These are phyloP conservation scores for Mallotus villosus DNA, from an alignment of 2,797 vertebrate genomes.

Conservation along the genomic window DNA sequence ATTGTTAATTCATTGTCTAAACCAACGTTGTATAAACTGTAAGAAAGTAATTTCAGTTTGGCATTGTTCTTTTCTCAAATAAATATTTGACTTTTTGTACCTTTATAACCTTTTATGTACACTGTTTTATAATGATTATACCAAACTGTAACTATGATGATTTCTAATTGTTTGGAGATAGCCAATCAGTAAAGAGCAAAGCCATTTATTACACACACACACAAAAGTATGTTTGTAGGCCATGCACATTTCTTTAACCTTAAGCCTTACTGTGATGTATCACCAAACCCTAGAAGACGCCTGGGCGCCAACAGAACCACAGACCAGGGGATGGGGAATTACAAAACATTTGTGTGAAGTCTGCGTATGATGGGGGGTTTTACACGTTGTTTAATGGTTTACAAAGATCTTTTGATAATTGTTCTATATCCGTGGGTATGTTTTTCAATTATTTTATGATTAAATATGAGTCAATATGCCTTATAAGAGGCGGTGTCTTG, in stretches of 20 bases:
- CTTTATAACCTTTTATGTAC: not conserved
- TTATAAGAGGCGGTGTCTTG: not conserved
- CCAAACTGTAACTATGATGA: not conserved
- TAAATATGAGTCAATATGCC: not conserved
- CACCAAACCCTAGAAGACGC: not conserved
- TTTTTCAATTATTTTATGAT: not conserved
- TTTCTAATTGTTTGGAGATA: not conserved
- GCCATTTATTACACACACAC: not conserved
- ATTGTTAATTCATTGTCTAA: slow-evolving; percentile 31
- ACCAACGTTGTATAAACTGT: slow-evolving; percentile 37
- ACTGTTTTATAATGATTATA: not conserved
- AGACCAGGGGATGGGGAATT: not conserved
- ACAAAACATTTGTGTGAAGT: too few species aligned
- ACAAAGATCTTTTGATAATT: not conserved
- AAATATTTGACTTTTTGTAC: not conserved
- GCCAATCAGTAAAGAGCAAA: not conserved
- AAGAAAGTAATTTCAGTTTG: slow-evolving; percentile 31
- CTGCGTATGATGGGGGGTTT: not conserved
- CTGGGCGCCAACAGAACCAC: not conserved
- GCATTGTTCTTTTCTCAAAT: slow-evolving; percentile 7
- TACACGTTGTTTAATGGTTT: not conserved
- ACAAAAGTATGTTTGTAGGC: not conserved
- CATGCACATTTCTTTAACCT: too few species aligned
- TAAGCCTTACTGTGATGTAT: not conserved
- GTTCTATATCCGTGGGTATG: not conserved